Conservation (phyloP, 2,113 vertebrate species). For the Entosphenus tridentatus region DNA sequence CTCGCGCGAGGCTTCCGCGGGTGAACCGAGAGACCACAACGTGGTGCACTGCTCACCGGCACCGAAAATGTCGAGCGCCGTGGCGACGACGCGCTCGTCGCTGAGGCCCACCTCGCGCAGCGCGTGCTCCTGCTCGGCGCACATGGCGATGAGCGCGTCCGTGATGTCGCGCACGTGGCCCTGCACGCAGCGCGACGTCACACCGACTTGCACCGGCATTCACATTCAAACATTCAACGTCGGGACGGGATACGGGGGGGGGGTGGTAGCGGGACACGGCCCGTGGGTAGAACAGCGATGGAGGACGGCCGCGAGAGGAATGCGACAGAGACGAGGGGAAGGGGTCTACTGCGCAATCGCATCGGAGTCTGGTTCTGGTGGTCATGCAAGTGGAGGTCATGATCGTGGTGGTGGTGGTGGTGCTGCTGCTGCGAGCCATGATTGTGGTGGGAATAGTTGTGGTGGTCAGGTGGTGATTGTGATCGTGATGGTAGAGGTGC, state of each 20-base stretch:
- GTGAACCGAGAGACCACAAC: not conserved
- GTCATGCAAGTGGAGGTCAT: too few relatives aligned
- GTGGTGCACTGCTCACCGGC: slow-evolving; percentile 36
- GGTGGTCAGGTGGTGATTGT: too few relatives aligned
- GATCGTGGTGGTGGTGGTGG: too few relatives aligned
- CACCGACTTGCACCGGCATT: not conserved
- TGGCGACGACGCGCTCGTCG: slow-evolving; percentile 33
- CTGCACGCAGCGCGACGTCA: slow-evolving; percentile 17
- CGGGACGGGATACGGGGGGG: too few relatives aligned
- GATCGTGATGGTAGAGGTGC: too few relatives aligned
- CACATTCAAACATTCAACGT: too few relatives aligned
- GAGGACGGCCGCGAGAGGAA: not conserved
- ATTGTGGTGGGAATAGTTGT: too few relatives aligned
- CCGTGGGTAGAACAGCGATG: not conserved
- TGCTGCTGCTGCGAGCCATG: too few relatives aligned
- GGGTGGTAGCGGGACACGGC: too few relatives aligned
- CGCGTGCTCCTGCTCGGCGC: slow-evolving; percentile 29
- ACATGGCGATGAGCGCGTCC: slow-evolving; percentile 59
- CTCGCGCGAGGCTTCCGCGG: not conserved
- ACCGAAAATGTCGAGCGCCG: slow-evolving; percentile 64
- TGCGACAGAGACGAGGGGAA: not conserved
- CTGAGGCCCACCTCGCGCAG: slow-evolving; percentile 30
- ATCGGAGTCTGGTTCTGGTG: too few relatives aligned
- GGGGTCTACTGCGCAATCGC: not conserved
- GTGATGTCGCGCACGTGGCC: slow-evolving; percentile 62